Percentiles rank a stretch among this genome's conserved stretches.
These are phyloP conservation scores for Nycticorax nycticorax DNA, from an alignment of 2,113 vertebrate genomes.

Conservation along the genomic window DNA sequence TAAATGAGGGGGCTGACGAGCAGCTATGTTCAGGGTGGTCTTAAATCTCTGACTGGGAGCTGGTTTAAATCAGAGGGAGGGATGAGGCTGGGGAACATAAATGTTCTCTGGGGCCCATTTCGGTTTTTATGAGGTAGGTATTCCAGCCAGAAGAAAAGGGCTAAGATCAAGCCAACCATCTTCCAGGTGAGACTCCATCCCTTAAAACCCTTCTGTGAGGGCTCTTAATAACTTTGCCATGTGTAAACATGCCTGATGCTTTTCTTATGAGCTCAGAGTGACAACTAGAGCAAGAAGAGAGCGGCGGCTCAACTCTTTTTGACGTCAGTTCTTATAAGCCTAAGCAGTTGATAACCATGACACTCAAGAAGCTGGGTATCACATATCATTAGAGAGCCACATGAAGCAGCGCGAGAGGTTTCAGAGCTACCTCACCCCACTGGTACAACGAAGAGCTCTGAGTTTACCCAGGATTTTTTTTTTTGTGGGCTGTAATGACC, in stretches of 20 bases:
- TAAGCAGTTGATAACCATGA: constrained; percentile 27
- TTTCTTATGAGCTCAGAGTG: constrained; percentile 58
- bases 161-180: neutral
- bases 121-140: neutral
- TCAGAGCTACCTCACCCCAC: neutral
- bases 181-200: constrained; percentile 30
- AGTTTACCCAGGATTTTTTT: neutral
- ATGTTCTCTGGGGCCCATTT: neutral
- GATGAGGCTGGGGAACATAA: constrained; percentile 33
- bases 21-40: constrained; percentile 27
- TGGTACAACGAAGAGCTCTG: neutral
- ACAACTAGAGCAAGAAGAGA: neutral
- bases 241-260: constrained; percentile 36
- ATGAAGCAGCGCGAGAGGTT: neutral
- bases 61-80: constrained; percentile 48
- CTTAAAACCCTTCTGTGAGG: neutral
- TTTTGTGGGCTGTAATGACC: neutral
- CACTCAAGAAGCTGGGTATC: constrained; percentile 13
- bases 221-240: constrained; percentile 45
- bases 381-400: neutral
- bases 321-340: constrained; percentile 53
- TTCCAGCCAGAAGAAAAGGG: neutral
- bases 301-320: neutral
- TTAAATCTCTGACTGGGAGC: neutral
- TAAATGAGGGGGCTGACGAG: neutral